A percentile compares a stretch with the other conserved stretches of the same genome.
Evolutionary conservation across 2,797 vertebrate species (phyloP).

Genomic region (Arctocebus calabarensis): DNA sequence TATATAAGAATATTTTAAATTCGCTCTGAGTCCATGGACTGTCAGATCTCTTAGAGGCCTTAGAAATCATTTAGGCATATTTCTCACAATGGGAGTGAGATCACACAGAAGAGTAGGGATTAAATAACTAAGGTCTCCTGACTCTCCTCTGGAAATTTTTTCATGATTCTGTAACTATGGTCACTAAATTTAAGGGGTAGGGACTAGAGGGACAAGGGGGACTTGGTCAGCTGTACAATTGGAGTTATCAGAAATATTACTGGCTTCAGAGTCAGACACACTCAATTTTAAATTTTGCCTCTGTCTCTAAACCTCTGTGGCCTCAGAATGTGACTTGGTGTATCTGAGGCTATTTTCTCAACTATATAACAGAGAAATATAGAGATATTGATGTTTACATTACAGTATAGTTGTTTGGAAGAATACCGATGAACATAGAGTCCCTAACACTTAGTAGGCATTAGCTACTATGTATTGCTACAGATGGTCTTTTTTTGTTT

Average conservation of each 20-base stretch:
- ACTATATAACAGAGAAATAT: background rate
- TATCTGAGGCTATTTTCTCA: conserved; percentile 21
- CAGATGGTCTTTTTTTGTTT: background rate
- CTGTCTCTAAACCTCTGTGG: background rate
- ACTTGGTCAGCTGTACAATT: background rate
- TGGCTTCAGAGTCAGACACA: conserved; percentile 4
- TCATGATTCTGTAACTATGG: background rate
- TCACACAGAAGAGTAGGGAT: conserved; percentile 23
- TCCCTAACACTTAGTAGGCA: background rate
- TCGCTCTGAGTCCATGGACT: conserved; percentile 42
- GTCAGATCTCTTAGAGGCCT: conserved; percentile 64
- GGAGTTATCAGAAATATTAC: conserved; percentile 21
- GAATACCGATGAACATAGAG: background rate
- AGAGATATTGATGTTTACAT: background rate
- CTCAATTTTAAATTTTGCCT: conserved; percentile 26
- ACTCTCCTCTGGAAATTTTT: background rate
- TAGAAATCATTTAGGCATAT: conserved; percentile 61
- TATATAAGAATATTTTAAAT: conserved; percentile 75
- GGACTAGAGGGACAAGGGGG: background rate
- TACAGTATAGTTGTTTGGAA: background rate
- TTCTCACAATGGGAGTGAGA: conserved; percentile 23
- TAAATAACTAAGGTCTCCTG: conserved; percentile 20
- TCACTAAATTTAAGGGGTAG: conserved; percentile 35
- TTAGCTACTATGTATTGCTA: background rate
- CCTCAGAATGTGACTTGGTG: conserved; percentile 24